Evolutionary conservation across 2,113 vertebrate genomes (phyloP).

Genomic region (Todiramphus chloris): DNA sequence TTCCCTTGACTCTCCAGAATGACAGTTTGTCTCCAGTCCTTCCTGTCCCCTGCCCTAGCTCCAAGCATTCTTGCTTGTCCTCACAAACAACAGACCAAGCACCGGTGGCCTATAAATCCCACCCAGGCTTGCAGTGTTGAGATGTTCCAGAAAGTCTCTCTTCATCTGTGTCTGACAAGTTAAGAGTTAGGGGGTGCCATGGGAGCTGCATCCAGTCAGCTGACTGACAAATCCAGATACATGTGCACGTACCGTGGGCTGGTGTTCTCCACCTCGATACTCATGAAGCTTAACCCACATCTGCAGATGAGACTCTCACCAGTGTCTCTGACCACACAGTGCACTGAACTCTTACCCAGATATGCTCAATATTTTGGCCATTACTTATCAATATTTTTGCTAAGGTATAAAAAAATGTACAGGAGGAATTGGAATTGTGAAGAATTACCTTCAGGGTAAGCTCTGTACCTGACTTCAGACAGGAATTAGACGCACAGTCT

Average conservation of each 20-base stretch:
- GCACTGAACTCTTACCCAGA: neutral
- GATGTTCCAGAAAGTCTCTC: neutral
- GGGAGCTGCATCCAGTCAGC: neutral
- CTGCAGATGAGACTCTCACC: neutral
- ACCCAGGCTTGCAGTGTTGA: neutral
- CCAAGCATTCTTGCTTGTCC: neutral
- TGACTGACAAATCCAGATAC: neutral
- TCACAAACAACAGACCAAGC: neutral
- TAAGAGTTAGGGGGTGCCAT: neutral
- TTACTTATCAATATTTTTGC: neutral
- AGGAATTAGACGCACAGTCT: neutral
- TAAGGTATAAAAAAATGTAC: neutral
- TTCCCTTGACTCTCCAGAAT: neutral
- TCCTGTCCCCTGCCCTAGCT: neutral
- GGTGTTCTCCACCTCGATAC: neutral
- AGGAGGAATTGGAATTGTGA: neutral
- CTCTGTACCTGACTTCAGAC: neutral
- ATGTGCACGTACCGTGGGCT: fast-evolving
- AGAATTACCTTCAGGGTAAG: neutral
- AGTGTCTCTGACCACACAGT: neutral
- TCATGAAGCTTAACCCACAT: neutral
- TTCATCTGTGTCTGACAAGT: neutral
- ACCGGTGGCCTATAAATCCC: neutral
- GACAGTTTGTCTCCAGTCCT: neutral
- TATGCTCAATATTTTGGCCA: neutral